Evolutionary conservation across 2,888 invertebrate species (phyloP), one percentile per base, ranked within the genome.

Genomic region (Pollenia angustigena): DNA sequence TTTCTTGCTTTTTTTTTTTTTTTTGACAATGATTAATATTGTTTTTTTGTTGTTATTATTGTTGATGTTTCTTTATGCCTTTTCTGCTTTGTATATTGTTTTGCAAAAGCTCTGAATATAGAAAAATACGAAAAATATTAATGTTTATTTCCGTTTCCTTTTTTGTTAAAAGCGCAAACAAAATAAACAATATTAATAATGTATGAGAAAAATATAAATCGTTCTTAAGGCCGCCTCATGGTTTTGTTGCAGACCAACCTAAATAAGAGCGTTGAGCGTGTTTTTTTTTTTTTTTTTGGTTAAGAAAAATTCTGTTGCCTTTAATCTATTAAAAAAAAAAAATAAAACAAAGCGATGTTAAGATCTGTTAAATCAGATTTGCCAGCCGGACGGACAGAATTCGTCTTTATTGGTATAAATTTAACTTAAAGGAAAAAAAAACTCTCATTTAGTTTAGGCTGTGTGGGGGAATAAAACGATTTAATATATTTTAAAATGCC

Each of bases 11-110:
- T 18, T 74, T 80, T 78, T 56, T 84, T 71, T 71, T 71, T 42
- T 58, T 23, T 80, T 87, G 87, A 87, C 87, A 87, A 81, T 87
- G 87, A 87, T 87, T 84, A 87, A 87, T 87, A 84, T 76, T 78
- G 76, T 81, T 80, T 75, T 75, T 76, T 50, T 75, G 3, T 80
- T 71, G n/a, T 12, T 60, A 18, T 50, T 76, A 12, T 18, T 23
- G 46, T 72, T 69, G 71, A 82, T 44, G 48, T 81, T 56, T 60
- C 12, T 32, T 32, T 32, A 32, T 32, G 32, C 4, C 6, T 32
- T 60, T 56, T 68, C 32, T 60, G 48, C 50, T 69, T 68, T 71
- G 42, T 74, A 79, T 16, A 66, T 58, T 74, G 52, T 60, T 84
- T 72, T 58, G 71, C 50, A 66, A 64, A 54, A 44, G 7, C 18